Evolutionary conservation across 2,797 vertebrate species (phyloP).

Genomic region (Typhlichthys subterraneus): DNA sequence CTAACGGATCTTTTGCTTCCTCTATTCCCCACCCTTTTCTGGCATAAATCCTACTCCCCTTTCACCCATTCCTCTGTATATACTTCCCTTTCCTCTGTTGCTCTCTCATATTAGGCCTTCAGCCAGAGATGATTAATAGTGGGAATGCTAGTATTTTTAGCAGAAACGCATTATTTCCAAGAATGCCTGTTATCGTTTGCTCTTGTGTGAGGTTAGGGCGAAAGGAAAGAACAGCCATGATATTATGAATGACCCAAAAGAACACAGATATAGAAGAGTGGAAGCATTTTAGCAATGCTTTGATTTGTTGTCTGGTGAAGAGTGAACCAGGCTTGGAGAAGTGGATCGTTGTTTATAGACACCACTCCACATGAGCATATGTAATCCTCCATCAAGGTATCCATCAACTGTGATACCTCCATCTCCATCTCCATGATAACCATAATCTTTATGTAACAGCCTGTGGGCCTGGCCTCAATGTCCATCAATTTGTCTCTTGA

Average conservation of each 20-base stretch:
- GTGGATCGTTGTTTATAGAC: constrained; percentile 14
- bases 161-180: constrained; percentile 5
- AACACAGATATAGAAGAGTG: constrained; percentile 47
- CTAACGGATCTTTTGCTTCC: constrained; percentile 22
- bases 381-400: not conserved
- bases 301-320: constrained; percentile 33
- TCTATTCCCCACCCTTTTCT: constrained; percentile 4
- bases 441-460: not conserved
- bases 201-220: constrained; percentile 40
- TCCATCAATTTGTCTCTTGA: too few species aligned
- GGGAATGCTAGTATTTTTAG: constrained; percentile 7
- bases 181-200: constrained; percentile 37
- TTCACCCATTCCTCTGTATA: not conserved
- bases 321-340: not conserved
- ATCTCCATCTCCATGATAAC: not conserved
- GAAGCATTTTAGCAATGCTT: constrained; percentile 44
- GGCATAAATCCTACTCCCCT: not conserved
- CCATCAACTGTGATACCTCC: not conserved
- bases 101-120: constrained; percentile 6
- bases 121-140: constrained; percentile 31
- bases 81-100: constrained; percentile 1
- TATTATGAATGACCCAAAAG: constrained; percentile 44
- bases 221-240: constrained; percentile 38
- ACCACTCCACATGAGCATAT: not conserved
- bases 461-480: too few species aligned